Percentiles rank a stretch among this genome's conserved stretches.
These are phyloP conservation scores for Pelochelys cantorii DNA, from an alignment of 2,797 vertebrate species.

Conservation along the genomic window DNA sequence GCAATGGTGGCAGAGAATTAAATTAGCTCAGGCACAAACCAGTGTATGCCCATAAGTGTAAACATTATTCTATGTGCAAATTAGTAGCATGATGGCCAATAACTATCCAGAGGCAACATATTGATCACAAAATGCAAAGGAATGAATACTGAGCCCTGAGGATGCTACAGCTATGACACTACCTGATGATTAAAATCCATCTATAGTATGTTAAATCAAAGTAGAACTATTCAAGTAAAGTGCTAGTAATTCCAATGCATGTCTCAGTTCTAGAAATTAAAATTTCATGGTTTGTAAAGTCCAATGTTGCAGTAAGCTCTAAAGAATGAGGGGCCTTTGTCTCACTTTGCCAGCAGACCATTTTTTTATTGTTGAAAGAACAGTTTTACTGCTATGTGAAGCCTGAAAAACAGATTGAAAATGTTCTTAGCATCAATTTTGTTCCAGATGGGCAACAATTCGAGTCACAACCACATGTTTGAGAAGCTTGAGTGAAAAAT, in stretches of 20 bases:
- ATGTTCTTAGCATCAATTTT: slow-evolving; percentile 13
- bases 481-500: neutral
- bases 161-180: slow-evolving; percentile 24
- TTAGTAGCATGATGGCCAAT: slow-evolving; percentile 52
- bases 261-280: slow-evolving; percentile 22
- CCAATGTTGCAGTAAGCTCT: slow-evolving; percentile 31
- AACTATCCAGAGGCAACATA: slow-evolving; percentile 52
- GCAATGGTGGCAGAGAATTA: slow-evolving; percentile 48
- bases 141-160: slow-evolving; percentile 30
- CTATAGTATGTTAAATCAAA: slow-evolving; percentile 32
- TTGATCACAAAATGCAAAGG: slow-evolving; percentile 45
- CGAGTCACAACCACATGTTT: neutral
- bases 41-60: slow-evolving; percentile 52
- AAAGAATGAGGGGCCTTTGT: neutral
- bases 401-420: slow-evolving; percentile 10
- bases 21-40: slow-evolving; percentile 59
- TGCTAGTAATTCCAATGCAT: slow-evolving; percentile 33
- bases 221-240: slow-evolving; percentile 4
- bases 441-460: neutral
- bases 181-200: slow-evolving; percentile 46
- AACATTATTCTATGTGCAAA: slow-evolving; percentile 46
- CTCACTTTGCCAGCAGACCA: neutral
- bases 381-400: neutral
- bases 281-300: neutral
- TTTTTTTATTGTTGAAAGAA: slow-evolving; percentile 19